Conservation (phyloP, 1,140 invertebrate genomes). For the Nephotettix cincticeps region DNA sequence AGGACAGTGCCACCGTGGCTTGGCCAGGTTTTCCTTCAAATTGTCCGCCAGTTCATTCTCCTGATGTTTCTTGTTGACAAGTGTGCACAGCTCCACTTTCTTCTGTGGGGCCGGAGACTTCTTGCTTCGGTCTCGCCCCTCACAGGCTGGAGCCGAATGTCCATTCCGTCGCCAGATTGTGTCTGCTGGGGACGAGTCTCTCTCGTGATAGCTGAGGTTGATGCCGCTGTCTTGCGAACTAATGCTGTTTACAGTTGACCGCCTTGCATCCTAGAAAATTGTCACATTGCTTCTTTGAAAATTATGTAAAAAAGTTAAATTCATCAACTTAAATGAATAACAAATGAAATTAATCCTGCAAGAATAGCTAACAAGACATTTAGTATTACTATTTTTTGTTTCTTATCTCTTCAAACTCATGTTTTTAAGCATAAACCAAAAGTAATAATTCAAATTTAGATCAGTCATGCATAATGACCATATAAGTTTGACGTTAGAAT, state of each 20-base stretch:
- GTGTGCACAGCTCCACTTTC: neutral
- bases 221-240: constrained; percentile 77
- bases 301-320: no score
- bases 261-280: neutral
- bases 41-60: constrained; percentile 8
- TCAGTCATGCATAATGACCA: no score
- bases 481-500: no score
- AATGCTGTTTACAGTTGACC: constrained; percentile 28
- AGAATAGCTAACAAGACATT: no score
- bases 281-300: no score
- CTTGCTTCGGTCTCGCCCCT: constrained; percentile 17
- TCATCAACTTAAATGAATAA: no score
- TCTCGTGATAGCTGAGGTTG: constrained; percentile 28
- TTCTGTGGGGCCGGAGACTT: neutral
- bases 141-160: neutral
- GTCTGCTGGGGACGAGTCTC: constrained; percentile 36
- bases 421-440: no score
- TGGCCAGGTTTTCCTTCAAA: neutral
- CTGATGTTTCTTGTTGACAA: neutral
- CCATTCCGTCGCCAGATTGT: neutral
- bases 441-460: no score
- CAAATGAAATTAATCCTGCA: no score
- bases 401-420: no score
- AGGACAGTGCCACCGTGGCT: constrained; percentile 67
- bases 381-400: no score